Evolutionary conservation across 2,113 vertebrate genomes (phyloP), one percentile per base, ranked within the genome.

Genomic region (Vimba vimba): DNA sequence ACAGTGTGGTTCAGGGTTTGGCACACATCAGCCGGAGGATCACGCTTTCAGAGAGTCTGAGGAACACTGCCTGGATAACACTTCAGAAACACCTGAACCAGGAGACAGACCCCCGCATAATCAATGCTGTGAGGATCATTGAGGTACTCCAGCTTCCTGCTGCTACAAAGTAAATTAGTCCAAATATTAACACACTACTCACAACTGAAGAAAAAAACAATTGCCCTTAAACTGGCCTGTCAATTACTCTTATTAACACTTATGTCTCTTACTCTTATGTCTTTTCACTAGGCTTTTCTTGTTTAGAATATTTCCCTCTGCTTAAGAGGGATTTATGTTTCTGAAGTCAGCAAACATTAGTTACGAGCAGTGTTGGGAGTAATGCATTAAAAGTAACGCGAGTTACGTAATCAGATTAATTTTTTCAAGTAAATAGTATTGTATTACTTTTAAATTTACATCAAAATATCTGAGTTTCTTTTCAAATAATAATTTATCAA

Each of bases 1-100:
- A 74, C 43, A 47, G 23, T 74, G 71, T 47, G 71, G 43, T 74
- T 74, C 71, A 47, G 23, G 71, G 71, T 74, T 74, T 74, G 71
- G 43, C n/a, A 4, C 71, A 47, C 43, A 47, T 74, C n/a, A 74
- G 71, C 43, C 43, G 1, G 10, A 47, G 23, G 11, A 47, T 27
- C 43, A 47, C 43, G 2, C 71, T 74, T 47, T 39, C n/a, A 23
- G 71, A 47, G 0, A 23, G 12, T 47, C 43, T 74, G 71, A 74
- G 71, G 71, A 74, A 74, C 43, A 47, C 4, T 6, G 43, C 71
- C n/a, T 25, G 71, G 71, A 47, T 47, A 74, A 47, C 43, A 45
- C 43, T 74, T 25, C 71, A 27, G 71, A 47, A 74, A n/a, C 71
- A 74, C 13, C 71, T 74, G 39, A 74, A 47, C 21, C 71, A 47